Conservation (phyloP, 2,113 vertebrate species). For the Dasypus novemcinctus region DNA sequence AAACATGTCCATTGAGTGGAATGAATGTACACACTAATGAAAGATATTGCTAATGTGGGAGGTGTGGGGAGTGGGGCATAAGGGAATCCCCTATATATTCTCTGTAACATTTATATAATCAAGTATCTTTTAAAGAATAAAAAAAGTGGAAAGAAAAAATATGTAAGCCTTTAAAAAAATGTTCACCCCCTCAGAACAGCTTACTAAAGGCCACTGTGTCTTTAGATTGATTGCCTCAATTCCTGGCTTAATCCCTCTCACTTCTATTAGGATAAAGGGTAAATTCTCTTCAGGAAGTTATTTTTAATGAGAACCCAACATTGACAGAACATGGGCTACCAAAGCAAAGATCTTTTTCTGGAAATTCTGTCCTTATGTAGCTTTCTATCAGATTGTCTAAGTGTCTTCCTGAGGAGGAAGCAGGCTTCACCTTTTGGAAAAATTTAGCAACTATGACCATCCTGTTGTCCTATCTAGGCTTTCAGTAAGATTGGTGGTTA, state of each 20-base stretch:
- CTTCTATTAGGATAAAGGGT: not conserved
- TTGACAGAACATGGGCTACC: not conserved
- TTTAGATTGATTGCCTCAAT: not conserved
- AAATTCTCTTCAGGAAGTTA: not conserved
- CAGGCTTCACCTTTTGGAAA: not conserved
- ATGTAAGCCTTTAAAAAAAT: too few species aligned
- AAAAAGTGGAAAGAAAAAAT: too few species aligned
- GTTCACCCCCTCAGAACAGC: not conserved
- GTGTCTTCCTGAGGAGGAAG: not conserved
- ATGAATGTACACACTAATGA: too few species aligned
- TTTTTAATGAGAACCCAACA: not conserved
- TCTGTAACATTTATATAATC: too few species aligned
- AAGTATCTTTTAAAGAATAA: too few species aligned
- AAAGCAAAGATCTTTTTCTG: not conserved
- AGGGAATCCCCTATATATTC: too few species aligned
- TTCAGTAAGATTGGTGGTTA: not conserved
- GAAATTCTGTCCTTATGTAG: not conserved
- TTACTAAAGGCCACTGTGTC: not conserved
- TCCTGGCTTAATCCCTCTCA: not conserved
- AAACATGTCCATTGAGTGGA: too few species aligned
- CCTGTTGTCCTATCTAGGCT: too few species aligned
- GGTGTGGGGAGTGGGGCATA: too few species aligned
- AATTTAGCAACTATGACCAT: not conserved
- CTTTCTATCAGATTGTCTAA: not conserved
- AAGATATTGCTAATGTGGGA: too few species aligned